These are phyloP conservation scores for Otus sunia DNA, from an alignment of 2,113 vertebrate species.

Conservation along the genomic window DNA sequence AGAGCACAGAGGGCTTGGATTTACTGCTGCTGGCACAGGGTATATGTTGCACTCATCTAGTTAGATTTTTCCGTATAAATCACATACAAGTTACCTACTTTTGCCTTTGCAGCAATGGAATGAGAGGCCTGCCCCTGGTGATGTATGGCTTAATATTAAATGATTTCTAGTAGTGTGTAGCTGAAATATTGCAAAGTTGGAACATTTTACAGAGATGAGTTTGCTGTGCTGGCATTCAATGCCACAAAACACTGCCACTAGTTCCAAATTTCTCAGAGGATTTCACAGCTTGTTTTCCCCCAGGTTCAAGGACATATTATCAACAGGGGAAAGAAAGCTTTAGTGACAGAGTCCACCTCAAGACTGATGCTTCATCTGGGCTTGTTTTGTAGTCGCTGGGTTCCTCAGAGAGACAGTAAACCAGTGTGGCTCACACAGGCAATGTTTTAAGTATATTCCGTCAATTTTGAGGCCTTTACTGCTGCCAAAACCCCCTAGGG, in stretches of 20 bases:
- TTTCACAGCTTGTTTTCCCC: not conserved
- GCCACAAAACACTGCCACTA: not conserved
- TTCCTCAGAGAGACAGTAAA: not conserved
- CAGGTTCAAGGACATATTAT: not conserved
- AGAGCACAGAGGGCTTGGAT: slow-evolving; percentile 1
- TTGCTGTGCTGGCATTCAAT: not conserved
- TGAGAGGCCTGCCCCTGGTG: not conserved
- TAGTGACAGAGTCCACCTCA: not conserved
- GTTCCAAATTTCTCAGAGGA: not conserved
- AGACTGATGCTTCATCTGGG: not conserved
- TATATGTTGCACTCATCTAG: not conserved
- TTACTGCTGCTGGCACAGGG: not conserved
- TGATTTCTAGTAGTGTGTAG: not conserved
- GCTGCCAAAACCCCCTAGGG: not conserved
- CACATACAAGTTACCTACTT: not conserved
- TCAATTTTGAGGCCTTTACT: not conserved
- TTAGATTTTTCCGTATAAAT: slow-evolving; percentile 17
- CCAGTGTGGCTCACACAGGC: not conserved
- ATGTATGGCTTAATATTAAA: not conserved
- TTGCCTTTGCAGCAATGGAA: not conserved
- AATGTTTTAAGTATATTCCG: not conserved
- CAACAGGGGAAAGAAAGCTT: not conserved
- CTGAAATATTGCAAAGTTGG: not conserved
- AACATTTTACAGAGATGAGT: not conserved
- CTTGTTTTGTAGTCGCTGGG: not conserved